Percentiles rank a stretch among this genome's conserved stretches.
phyloP scores from a whole-genome alignment of 1,140 invertebrate species.

The Lucilia cuprina region DNA sequence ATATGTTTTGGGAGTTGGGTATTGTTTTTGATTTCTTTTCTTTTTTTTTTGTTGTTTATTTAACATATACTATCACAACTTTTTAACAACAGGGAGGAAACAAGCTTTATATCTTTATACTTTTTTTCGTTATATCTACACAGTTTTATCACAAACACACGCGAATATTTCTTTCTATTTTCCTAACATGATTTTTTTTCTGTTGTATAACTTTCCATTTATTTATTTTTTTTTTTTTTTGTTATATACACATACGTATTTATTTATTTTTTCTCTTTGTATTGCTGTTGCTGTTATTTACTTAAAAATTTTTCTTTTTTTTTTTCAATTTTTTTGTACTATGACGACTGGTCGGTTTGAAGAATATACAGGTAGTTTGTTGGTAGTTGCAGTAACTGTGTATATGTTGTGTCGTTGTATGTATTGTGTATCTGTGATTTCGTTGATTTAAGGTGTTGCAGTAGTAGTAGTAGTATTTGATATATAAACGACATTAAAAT shows the following conservation, averaged over 20 bases:
- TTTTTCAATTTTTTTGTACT: not conserved
- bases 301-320: not conserved
- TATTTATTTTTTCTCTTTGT: not conserved
- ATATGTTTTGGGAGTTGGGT: not conserved
- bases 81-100: not conserved
- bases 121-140: too few species aligned
- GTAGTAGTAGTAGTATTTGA: conserved; percentile 9
- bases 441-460: not conserved
- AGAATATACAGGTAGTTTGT: not conserved
- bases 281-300: not conserved
- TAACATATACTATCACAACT: not conserved
- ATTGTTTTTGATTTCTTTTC: not conserved
- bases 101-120: too few species aligned
- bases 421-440: not conserved
- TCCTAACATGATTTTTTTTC: not conserved
- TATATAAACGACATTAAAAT: conserved; percentile 29
- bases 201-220: not conserved
- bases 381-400: not conserved
- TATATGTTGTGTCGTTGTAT: not conserved
- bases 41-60: not conserved
- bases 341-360: not conserved
- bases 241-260: not conserved
- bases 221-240: not conserved
- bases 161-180: not conserved
- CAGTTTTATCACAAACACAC: not conserved